These are phyloP conservation scores for Corythaixoides concolor DNA, from an alignment of 2,113 vertebrate species.

Conservation along the genomic window DNA sequence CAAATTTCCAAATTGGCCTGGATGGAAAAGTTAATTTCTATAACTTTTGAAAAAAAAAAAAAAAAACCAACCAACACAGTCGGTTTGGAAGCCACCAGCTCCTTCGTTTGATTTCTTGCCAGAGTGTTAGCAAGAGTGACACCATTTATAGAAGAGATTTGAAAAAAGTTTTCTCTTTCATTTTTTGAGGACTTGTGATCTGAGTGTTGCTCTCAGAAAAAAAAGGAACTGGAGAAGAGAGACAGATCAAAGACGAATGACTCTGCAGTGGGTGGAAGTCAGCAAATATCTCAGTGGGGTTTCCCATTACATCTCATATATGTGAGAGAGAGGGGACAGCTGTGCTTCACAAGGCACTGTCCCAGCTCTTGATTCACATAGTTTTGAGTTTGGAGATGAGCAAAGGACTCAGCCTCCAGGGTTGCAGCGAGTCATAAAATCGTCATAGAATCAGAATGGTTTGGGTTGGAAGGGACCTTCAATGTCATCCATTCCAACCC, in stretches of 20 bases:
- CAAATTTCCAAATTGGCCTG: too few species aligned
- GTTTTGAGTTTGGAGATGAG: neutral
- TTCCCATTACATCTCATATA: neutral
- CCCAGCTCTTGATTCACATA: fast-evolving
- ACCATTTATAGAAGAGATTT: neutral
- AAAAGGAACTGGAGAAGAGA: neutral
- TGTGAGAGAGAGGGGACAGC: neutral
- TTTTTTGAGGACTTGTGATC: neutral
- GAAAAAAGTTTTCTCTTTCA: neutral
- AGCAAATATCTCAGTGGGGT: neutral
- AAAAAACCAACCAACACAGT: neutral
- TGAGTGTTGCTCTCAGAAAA: neutral
- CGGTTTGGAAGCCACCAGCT: neutral
- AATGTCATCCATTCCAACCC: too few species aligned
- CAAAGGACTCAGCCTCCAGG: neutral
- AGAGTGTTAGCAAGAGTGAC: neutral
- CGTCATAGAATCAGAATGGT: too few species aligned
- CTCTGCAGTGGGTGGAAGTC: fast-evolving
- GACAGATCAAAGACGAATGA: neutral
- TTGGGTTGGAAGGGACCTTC: too few species aligned
- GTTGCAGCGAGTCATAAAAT: fast-evolving
- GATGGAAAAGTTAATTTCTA: neutral
- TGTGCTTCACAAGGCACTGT: neutral
- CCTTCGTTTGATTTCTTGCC: neutral
- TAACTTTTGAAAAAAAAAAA: neutral